phyloP scores from a whole-genome alignment of 2,113 vertebrate species.

The Aix galericulata region DNA sequence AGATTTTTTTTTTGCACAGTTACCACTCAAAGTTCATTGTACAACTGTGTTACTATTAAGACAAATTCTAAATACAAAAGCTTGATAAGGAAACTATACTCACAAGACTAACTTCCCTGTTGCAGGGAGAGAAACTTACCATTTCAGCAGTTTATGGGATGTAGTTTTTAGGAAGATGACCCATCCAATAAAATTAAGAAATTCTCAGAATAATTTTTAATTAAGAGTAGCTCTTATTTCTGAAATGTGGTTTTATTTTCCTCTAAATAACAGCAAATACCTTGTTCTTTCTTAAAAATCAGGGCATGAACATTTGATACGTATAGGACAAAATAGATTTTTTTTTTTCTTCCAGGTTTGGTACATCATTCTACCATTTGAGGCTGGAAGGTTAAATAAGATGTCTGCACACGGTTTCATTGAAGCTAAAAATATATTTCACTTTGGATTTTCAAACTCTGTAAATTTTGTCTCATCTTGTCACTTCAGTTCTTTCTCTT shows the following conservation, averaged over 20 bases:
- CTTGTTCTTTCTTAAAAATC: background rate
- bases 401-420: background rate
- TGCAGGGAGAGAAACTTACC: background rate
- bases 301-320: background rate
- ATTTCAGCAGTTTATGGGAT: background rate
- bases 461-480: background rate
- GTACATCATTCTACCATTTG: background rate
- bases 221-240: background rate
- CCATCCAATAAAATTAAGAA: background rate
- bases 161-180: background rate
- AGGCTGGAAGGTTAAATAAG: background rate
- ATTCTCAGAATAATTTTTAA: background rate
- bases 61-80: background rate
- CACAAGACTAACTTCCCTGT: fast-evolving
- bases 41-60: background rate
- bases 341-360: background rate
- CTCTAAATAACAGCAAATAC: background rate
- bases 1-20: background rate
- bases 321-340: background rate
- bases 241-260: background rate
- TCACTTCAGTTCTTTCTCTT: background rate
- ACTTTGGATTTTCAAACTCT: background rate
- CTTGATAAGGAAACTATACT: background rate
- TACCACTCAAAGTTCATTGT: background rate
- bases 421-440: background rate